These are phyloP conservation scores for Eupithecia pulchellata DNA, from an alignment of 2,888 invertebrate genomes.

Conservation along the genomic window DNA sequence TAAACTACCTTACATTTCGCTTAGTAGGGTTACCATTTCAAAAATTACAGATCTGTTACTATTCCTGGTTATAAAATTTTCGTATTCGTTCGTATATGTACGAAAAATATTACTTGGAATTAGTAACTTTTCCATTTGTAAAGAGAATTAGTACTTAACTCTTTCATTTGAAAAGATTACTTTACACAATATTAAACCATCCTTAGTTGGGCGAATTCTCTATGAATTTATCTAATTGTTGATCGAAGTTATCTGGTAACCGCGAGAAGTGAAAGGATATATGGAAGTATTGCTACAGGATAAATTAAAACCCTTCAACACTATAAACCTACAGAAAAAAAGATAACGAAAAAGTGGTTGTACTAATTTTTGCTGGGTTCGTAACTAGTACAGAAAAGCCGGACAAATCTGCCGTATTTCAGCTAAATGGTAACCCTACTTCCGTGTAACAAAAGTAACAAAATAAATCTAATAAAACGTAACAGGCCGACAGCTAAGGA, in stretches of 20 bases:
- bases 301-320: neutral
- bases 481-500: slow-evolving; percentile 37
- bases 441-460: slow-evolving; percentile 13
- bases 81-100: too few species aligned
- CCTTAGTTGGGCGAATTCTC: too few species aligned
- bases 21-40: slow-evolving; percentile 26
- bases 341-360: neutral
- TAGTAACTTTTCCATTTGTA: too few species aligned
- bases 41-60: too few species aligned
- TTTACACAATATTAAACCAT: too few species aligned
- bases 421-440: slow-evolving; percentile 7
- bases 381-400: slow-evolving; percentile 5
- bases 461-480: slow-evolving; percentile 19
- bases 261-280: neutral
- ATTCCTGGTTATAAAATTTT: too few species aligned
- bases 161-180: too few species aligned
- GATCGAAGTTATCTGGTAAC: neutral
- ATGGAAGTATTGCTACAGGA: neutral
- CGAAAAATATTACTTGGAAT: neutral
- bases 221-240: neutral
- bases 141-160: too few species aligned
- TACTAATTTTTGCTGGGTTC: slow-evolving; percentile 8
- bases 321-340: neutral
- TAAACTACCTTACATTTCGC: slow-evolving; percentile 29
- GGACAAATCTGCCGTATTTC: neutral